Conservation (phyloP, 1,140 invertebrate species). For the Pararge aegeria region DNA sequence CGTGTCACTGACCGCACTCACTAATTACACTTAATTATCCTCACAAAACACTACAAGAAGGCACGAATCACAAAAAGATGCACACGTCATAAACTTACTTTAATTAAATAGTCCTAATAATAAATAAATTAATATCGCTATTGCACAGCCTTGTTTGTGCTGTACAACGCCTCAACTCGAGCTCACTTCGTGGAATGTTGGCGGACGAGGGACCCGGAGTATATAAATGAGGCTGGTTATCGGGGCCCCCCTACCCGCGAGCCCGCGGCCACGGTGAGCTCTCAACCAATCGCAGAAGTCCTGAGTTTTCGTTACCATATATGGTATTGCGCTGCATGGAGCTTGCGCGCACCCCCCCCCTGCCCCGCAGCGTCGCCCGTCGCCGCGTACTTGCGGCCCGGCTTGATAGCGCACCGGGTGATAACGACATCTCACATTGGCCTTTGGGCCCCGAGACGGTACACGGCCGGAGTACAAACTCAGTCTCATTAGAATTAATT, state of each 20-base stretch:
- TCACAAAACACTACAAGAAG: constrained; percentile 40
- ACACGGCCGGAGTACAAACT: constrained; percentile 22
- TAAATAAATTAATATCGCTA: constrained; percentile 76
- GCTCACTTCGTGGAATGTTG: constrained; percentile 76
- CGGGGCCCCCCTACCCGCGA: constrained; percentile 68
- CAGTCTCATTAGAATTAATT: background rate
- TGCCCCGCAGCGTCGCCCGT: constrained; percentile 3
- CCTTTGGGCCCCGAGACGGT: constrained; percentile 10
- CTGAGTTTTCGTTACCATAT: constrained; percentile 77
- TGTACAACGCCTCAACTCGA: constrained; percentile 72
- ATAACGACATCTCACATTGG: constrained; percentile 46
- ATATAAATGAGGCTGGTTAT: constrained; percentile 74
- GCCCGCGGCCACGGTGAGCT: constrained; percentile 53
- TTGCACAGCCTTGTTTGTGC: constrained; percentile 73
- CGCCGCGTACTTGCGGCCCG: constrained; percentile 26
- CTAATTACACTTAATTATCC: constrained; percentile 50
- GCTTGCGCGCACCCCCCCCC: constrained; percentile 61
- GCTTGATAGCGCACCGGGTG: constrained; percentile 61
- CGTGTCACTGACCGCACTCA: constrained; percentile 70
- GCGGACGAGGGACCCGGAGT: constrained; percentile 58
- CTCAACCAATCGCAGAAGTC: constrained; percentile 67
- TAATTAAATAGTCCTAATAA: constrained; percentile 77
- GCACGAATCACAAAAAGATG: constrained; percentile 45
- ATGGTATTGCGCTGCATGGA: constrained; percentile 76
- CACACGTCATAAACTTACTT: constrained; percentile 63